phyloP scores from a whole-genome alignment of 2,888 invertebrate species.

The Perdita meconis region DNA sequence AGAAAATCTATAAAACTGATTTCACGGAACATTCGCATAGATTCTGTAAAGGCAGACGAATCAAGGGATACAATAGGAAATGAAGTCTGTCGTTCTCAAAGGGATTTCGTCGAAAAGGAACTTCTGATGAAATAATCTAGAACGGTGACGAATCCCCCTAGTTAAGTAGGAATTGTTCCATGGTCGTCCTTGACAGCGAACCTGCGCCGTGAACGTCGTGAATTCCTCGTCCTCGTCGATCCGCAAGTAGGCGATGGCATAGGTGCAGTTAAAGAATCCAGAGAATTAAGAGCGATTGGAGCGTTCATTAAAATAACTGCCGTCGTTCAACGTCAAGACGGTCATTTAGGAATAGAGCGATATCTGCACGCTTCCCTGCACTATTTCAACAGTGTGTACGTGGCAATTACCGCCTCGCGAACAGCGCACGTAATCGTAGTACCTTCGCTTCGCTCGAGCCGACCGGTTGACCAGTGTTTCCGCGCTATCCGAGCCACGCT shows the following conservation, averaged over 20 bases:
- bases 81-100: no score
- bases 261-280: slow-evolving; percentile 30
- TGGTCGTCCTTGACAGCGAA: slow-evolving; percentile 7
- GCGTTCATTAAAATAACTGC: slow-evolving; percentile 48
- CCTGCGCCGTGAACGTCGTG: neutral
- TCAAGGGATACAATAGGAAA: no score
- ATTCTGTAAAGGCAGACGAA: no score
- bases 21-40: no score
- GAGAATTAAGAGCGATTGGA: slow-evolving; percentile 47
- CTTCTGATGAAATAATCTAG: no score
- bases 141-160: neutral
- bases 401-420: slow-evolving; percentile 27
- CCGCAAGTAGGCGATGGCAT: neutral
- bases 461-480: neutral
- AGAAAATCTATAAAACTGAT: no score
- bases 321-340: slow-evolving; percentile 41
- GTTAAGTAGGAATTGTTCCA: neutral
- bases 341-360: slow-evolving; percentile 18
- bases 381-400: slow-evolving; percentile 22
- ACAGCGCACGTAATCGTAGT: slow-evolving; percentile 1
- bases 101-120: no score
- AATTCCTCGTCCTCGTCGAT: neutral
- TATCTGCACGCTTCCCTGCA: slow-evolving; percentile 2
- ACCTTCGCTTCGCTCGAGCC: slow-evolving; percentile 3
- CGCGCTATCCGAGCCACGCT: neutral